A percentile compares a stretch with the other conserved stretches of the same genome.
Evolutionary conservation across 2,113 vertebrate genomes (phyloP).

Genomic region (Gallinago undulata): DNA sequence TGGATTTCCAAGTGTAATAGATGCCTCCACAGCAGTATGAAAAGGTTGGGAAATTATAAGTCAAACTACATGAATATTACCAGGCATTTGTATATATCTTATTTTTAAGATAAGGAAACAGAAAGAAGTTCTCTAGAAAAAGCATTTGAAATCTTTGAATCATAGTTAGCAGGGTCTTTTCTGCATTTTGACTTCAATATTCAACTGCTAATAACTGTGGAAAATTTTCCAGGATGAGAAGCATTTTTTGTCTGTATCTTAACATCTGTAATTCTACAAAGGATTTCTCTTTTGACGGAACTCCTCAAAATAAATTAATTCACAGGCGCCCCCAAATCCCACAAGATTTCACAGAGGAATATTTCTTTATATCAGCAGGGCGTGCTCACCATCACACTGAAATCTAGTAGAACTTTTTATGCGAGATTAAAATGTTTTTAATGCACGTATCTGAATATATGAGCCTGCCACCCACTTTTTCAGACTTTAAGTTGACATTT

Average conservation of each 20-base stretch:
- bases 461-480: background rate
- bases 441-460: background rate
- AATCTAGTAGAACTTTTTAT: background rate
- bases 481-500: background rate
- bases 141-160: background rate
- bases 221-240: background rate
- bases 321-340: background rate
- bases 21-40: background rate
- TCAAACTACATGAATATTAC: background rate
- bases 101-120: background rate
- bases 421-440: background rate
- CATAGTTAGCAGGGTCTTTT: background rate
- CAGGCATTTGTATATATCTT: background rate
- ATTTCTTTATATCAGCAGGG: background rate
- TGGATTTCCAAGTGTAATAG: background rate
- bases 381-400: background rate
- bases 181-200: background rate
- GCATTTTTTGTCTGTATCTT: background rate
- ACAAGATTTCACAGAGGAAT: background rate
- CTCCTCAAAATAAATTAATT: conserved; percentile 23
- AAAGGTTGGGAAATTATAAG: background rate
- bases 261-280: background rate
- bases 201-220: background rate
- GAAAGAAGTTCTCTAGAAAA: background rate
- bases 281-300: conserved; percentile 8